Base-by-base conservation (phyloP, 2,888 invertebrate species). In the Ormia ochracea region DNA sequence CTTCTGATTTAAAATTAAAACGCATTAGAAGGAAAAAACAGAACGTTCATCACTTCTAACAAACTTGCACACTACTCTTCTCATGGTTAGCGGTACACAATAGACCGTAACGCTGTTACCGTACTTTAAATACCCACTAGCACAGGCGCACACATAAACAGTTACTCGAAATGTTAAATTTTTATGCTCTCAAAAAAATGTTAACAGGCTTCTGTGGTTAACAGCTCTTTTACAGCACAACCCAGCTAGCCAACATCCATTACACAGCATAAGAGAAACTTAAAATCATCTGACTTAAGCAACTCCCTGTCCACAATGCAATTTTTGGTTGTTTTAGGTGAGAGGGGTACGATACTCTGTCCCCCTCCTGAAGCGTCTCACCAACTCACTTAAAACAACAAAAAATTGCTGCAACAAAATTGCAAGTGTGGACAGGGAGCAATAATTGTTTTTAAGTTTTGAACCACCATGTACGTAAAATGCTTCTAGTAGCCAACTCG, bases 61-160 rank as follows among this genome's bases (percentile, higher is more conserved):
- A 66, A 26, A 59, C n/a, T 26, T 26, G 7, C 66, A 61, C 72
- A 61, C 72, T 69, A 50, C 19, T 72, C 68, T 72, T 48, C 38
- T 63, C 76, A 80, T 76, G 23, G 75, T 76, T 72, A 50, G 23
- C 56, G 61, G 23, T 66, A 17, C 48, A 76, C 76, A 80, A 80
- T 63, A 56, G 36, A 38, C n/a, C 43, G 33, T 56, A 56, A 36
- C 19, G 41, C 38, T 36, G 43, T 50, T 68, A 63, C 72, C 21
- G 72, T 52, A 58, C 59, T 68, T 80, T 80, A 76, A 76, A 80
- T 80, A 80, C 76, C 56, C 68, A n/a, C 61, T 2, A 80, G 50
- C 61, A 48, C n/a, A 75, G 52, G 70, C 79, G 54, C 68, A 65
- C 31, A 23, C 14, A 28, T 50, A 56, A 68, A 28, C 23, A 28